Percentiles rank a stretch among this genome's conserved stretches.
phyloP scores from a whole-genome alignment of 2,113 vertebrate genomes.

The Gorsachius goisagi region DNA sequence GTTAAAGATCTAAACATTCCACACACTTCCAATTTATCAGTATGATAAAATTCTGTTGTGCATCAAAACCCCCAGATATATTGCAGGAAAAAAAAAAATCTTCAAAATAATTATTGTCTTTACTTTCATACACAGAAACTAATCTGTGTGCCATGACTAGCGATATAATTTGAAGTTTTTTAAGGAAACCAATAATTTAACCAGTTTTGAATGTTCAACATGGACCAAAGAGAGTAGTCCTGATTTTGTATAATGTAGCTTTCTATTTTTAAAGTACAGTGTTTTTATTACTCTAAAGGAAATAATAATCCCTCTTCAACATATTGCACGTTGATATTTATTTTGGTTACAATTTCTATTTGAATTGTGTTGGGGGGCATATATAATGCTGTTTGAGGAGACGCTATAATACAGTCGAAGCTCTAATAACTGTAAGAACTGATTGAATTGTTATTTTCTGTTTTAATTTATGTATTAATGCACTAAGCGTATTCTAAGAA shows the following conservation, averaged over 20 bases:
- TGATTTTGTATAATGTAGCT: slow-evolving; percentile 25
- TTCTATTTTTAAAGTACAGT: not conserved
- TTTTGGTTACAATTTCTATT: not conserved
- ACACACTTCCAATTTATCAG: not conserved
- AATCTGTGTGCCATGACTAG: not conserved
- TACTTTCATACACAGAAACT: not conserved
- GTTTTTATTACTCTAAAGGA: not conserved
- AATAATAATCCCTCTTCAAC: not conserved
- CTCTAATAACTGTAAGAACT: not conserved
- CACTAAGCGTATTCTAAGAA: not conserved
- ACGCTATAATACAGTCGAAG: not conserved
- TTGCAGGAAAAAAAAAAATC: not conserved
- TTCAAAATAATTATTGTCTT: not conserved
- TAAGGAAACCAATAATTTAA: not conserved
- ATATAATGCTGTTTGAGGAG: not conserved
- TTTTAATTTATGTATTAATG: not conserved
- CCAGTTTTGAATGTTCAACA: not conserved
- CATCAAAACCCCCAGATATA: not conserved
- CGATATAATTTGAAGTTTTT: not conserved
- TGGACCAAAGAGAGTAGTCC: slow-evolving; percentile 61
- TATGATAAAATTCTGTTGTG: not conserved
- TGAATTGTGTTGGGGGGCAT: not conserved
- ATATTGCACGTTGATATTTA: not conserved
- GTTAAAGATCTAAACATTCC: not conserved
- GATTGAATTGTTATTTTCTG: not conserved